phyloP scores from a whole-genome alignment of 2,113 vertebrate species.

The Lasiurus borealis region DNA sequence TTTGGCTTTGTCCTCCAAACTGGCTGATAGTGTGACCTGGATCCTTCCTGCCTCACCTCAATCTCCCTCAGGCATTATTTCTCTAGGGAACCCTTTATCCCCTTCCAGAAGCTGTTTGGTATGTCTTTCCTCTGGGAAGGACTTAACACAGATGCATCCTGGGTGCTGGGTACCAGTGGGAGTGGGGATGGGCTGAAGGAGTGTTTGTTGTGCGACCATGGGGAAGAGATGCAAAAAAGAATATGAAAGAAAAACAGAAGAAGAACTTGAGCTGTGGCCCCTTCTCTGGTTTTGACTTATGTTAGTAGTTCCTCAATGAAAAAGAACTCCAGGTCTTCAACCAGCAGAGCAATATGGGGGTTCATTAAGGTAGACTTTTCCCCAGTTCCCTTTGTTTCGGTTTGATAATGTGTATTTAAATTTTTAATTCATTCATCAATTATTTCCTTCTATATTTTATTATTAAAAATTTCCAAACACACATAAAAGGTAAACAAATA shows the following conservation, averaged over 20 bases:
- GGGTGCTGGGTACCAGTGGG: neutral
- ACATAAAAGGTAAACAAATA: neutral
- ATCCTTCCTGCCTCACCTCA: neutral
- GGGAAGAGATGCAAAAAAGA: neutral
- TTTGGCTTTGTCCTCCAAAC: neutral
- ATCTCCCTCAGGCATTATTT: neutral
- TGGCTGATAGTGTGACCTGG: neutral
- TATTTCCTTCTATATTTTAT: neutral
- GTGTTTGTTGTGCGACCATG: neutral
- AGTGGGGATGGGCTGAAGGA: neutral
- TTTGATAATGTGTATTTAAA: neutral
- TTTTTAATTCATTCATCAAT: neutral
- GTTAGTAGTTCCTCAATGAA: neutral
- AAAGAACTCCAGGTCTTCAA: neutral
- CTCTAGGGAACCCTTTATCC: neutral
- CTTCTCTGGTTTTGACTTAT: neutral
- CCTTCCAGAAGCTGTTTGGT: neutral
- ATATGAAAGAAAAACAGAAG: neutral
- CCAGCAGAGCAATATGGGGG: neutral
- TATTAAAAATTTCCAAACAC: neutral
- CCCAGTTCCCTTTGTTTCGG: neutral
- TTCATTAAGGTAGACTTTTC: neutral
- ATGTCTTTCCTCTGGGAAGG: neutral
- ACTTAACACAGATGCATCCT: neutral
- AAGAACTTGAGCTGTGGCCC: neutral